Evolutionary conservation across 2,113 vertebrate genomes (phyloP), one percentile per base, ranked within the genome.

Genomic region (Mobula hypostoma): DNA sequence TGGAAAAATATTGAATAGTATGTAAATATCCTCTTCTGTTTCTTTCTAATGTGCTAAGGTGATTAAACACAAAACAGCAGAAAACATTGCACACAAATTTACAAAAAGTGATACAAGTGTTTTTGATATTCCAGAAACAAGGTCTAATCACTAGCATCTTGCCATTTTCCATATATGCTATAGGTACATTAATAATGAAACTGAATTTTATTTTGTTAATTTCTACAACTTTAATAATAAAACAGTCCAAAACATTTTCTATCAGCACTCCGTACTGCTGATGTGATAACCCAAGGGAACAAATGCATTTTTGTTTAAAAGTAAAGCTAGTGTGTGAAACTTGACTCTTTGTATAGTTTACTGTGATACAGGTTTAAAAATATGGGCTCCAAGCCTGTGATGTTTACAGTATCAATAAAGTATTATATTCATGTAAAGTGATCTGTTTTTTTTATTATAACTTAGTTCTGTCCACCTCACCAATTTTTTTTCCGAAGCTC

Each of bases 261-360:
- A 61, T 14, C 14, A 66, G n/a, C 66, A 27, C 58, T n/a, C 12
- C 29, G 29, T 90, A 32, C 29, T 90, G n/a, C 15, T 63, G 32
- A 90, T 17, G 9, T 48, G 48, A 85, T 66, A 90, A 66, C n/a
- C 29, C 61, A n/a, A 61, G 40, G 85, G 85, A 63, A 66, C 8
- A 29, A 66, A 32, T 56, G 85, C 27, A 66, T n/a, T 88, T 79
- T 88, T 88, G 85, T 88, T 29, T 88, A 66, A 63, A 88, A 63
- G 63, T 27, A 24, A 90, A 90, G 7, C 61, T 61, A 90, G 15
- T 32, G 9, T 88, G 61, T 63, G 85, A 90, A 66, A 87, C 7
- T 61, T 87, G 83, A 61, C 83, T 29, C 21, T 82, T 79, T 36
- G 19, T 19, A 66, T 90, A 5, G 8, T 90, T 61, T 66, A 32